Percentiles rank a stretch among this genome's conserved stretches.
Conservation (phyloP, 2,797 vertebrate genomes). For the Acrocephalus scirpaceus region DNA sequence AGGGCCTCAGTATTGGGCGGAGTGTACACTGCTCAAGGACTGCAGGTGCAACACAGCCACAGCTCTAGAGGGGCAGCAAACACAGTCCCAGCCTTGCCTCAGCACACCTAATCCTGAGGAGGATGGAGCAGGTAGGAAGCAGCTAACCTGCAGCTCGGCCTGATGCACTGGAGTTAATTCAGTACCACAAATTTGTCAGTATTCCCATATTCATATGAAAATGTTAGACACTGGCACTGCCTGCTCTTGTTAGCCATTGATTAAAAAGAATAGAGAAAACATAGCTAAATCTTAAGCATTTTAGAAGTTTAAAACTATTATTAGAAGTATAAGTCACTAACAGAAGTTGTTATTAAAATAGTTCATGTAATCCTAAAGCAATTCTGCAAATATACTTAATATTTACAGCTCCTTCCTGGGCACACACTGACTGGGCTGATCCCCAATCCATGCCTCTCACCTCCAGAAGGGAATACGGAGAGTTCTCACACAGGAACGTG, state of each 20-base stretch:
- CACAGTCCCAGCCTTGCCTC: not conserved
- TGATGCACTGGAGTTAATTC: not conserved
- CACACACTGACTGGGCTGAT: not conserved
- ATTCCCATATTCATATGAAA: not conserved
- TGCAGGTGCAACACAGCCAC: not conserved
- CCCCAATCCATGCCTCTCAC: slow-evolving; percentile 66
- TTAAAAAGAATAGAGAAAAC: not conserved
- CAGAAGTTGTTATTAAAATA: not conserved
- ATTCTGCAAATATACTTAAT: not conserved
- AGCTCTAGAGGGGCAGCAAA: not conserved
- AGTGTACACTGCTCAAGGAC: not conserved
- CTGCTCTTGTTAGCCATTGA: not conserved
- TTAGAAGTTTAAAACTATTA: not conserved
- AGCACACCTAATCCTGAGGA: not conserved
- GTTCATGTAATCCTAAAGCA: not conserved
- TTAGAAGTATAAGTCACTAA: not conserved
- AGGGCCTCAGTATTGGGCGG: not conserved
- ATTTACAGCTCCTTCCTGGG: not conserved
- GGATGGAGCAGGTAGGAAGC: not conserved
- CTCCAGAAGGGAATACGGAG: slow-evolving; percentile 90
- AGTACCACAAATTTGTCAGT: not conserved
- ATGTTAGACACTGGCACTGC: not conserved
- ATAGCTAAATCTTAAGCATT: not conserved
- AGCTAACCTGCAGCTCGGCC: not conserved
- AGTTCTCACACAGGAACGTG: slow-evolving; percentile 90